Evolutionary conservation across 92 coral and sea anemone genomes (phyloP).

Genomic region (Virgularia gustaviana): DNA sequence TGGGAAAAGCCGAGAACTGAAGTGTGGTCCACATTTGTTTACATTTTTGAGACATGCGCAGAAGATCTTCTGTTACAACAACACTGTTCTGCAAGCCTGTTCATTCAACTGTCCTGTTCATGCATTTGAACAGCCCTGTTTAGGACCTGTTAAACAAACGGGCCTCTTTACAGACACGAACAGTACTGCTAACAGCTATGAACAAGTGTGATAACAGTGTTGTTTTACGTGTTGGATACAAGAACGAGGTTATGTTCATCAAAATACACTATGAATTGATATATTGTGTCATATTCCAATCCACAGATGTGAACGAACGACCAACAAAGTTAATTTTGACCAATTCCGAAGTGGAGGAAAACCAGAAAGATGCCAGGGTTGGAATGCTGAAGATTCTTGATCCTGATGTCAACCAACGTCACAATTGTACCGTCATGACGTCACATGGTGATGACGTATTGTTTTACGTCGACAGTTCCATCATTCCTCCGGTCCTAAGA

Average conservation of each 20-base stretch:
- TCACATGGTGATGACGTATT: background rate
- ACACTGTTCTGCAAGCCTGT: too few species aligned
- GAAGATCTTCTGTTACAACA: too few species aligned
- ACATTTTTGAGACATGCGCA: too few species aligned
- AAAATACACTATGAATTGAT: background rate
- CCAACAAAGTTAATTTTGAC: constrained; percentile 56
- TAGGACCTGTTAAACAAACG: too few species aligned
- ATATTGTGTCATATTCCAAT: background rate
- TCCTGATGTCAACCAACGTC: constrained; percentile 72
- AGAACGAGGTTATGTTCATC: background rate
- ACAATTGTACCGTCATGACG: constrained; percentile 61
- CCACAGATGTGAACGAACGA: constrained; percentile 73
- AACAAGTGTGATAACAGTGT: too few species aligned
- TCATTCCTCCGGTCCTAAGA: background rate
- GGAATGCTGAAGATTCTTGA: constrained; percentile 65
- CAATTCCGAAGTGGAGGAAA: constrained; percentile 53
- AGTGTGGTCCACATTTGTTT: too few species aligned
- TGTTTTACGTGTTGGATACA: background rate
- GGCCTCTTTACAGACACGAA: too few species aligned
- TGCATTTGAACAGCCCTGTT: too few species aligned
- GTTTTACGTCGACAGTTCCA: constrained; percentile 4
- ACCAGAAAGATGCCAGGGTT: constrained; percentile 56
- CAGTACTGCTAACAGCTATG: too few species aligned
- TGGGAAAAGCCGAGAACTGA: too few species aligned
- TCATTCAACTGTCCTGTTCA: too few species aligned